phyloP scores from a whole-genome alignment of 2,113 vertebrate genomes.

The Labrus mixtus region DNA sequence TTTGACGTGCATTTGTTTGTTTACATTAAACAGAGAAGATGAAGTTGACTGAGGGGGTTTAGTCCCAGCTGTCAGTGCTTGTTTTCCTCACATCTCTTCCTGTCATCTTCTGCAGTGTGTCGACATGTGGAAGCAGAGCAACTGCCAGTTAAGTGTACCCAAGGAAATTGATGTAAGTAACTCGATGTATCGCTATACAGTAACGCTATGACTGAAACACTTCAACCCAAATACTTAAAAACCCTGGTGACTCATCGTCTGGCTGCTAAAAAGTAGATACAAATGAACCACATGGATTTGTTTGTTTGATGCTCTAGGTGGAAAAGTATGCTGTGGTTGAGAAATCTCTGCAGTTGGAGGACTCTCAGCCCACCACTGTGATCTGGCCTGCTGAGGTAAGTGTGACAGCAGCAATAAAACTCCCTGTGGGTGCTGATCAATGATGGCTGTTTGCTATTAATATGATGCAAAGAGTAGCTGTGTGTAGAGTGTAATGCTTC shows the following conservation, averaged over 20 bases:
- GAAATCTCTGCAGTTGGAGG: constrained; percentile 92
- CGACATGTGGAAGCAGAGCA: constrained; percentile 96
- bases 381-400: constrained; percentile 95
- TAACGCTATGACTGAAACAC: background rate
- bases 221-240: background rate
- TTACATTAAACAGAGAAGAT: too few relatives aligned
- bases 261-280: background rate
- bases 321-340: constrained; percentile 98
- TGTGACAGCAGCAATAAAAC: constrained; percentile 27
- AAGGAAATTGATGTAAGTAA: constrained; percentile 97
- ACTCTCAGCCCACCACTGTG: constrained; percentile 90
- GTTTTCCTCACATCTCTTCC: constrained; percentile 9
- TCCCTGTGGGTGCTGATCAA: constrained; percentile 17
- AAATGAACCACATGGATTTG: constrained; percentile 14
- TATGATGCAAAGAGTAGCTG: background rate
- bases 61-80: background rate
- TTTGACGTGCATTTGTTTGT: too few relatives aligned
- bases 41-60: too few relatives aligned
- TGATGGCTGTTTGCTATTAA: constrained; percentile 21
- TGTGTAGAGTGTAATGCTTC: constrained; percentile 8
- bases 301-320: constrained; percentile 85
- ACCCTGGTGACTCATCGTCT: background rate
- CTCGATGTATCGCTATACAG: background rate
- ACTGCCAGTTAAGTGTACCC: constrained; percentile 91
- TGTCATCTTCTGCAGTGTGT: constrained; percentile 86